Evolutionary conservation across 1,140 invertebrate species (phyloP).

Genomic region (Gryllus bimaculatus): DNA sequence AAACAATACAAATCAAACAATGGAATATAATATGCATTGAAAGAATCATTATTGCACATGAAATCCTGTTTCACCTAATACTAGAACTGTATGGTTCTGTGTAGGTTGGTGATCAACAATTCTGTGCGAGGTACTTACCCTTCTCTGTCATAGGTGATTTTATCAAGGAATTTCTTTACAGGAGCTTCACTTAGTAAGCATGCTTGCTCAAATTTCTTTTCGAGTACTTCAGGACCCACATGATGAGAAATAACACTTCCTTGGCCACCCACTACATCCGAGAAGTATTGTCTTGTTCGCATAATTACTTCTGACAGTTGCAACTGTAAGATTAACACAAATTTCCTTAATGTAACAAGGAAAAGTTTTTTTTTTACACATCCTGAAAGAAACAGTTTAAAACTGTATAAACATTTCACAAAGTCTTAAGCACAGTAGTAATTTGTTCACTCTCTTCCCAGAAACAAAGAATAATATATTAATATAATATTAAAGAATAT

Average conservation of each 20-base stretch:
- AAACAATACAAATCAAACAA: constrained; percentile 6
- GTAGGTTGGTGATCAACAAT: too few relatives aligned
- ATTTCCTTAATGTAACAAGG: neutral
- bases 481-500: too few relatives aligned
- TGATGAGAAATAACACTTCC: constrained; percentile 77
- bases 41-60: too few relatives aligned
- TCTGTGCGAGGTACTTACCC: constrained; percentile 48
- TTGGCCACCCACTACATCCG: constrained; percentile 65
- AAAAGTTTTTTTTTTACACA: neutral
- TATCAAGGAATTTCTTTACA: constrained; percentile 80
- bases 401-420: neutral
- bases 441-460: neutral
- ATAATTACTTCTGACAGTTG: constrained; percentile 97
- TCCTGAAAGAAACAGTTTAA: neutral
- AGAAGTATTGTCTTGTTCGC: constrained; percentile 85
- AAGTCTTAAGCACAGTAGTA: constrained; percentile 21
- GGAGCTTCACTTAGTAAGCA: constrained; percentile 63
- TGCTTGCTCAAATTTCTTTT: constrained; percentile 69
- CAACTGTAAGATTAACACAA: constrained; percentile 49
- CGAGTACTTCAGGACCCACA: constrained; percentile 75
- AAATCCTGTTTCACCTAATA: too few relatives aligned
- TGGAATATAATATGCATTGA: neutral
- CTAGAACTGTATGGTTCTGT: too few relatives aligned
- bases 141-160: constrained; percentile 81
- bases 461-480: neutral